phyloP scores from a whole-genome alignment of 2,113 vertebrate genomes.

The Acanthisitta chloris region DNA sequence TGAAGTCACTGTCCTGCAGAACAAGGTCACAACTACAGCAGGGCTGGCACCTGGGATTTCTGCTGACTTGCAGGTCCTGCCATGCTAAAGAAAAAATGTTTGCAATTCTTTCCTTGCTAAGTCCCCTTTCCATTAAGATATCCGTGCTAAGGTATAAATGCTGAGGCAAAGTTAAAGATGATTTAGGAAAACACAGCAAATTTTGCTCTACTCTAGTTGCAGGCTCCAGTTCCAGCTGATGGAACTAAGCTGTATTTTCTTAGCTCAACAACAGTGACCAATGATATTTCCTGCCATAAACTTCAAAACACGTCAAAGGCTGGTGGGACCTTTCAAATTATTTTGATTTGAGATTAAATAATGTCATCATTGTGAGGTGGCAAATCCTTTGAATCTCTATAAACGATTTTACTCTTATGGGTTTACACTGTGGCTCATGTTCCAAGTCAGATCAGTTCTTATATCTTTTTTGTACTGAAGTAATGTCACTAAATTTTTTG shows the following conservation, averaged over 20 bases:
- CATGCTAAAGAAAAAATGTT: background rate
- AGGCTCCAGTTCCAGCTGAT: background rate
- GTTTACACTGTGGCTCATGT: background rate
- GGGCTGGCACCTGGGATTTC: background rate
- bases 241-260: background rate
- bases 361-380: background rate
- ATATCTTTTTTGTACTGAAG: background rate
- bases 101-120: background rate
- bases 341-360: background rate
- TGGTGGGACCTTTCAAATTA: background rate
- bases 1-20: background rate
- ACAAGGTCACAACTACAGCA: background rate
- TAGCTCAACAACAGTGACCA: background rate
- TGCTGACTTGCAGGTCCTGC: background rate
- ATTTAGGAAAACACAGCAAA: background rate
- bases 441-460: background rate
- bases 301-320: background rate
- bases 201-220: background rate
- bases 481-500: background rate
- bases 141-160: background rate
- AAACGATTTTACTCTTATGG: background rate
- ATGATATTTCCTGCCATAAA: background rate
- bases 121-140: background rate
- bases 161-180: background rate
- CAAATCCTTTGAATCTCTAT: background rate